Evolutionary conservation across 1,140 invertebrate species (phyloP).

Genomic region (Hyposmocoma kahamanoa): DNA sequence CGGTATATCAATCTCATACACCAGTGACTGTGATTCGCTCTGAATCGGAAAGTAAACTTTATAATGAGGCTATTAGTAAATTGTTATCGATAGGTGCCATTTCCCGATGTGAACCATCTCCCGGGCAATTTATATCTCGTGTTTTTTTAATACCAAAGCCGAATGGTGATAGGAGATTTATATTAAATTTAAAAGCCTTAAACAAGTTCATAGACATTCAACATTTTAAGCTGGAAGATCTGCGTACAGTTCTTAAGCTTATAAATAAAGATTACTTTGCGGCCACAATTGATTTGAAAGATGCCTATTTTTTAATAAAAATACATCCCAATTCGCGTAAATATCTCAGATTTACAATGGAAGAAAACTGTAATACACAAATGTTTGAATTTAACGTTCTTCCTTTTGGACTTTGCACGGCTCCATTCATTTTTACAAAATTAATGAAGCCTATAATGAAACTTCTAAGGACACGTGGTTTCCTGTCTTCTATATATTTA

Average conservation of each 20-base stretch:
- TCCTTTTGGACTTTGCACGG: not conserved
- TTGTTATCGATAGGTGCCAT: conserved; percentile 1
- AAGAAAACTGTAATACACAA: no score
- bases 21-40: not conserved
- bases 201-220: conserved; percentile 4
- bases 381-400: conserved; percentile 1
- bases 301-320: conserved; percentile 7
- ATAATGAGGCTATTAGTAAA: not conserved
- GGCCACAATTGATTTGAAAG: not conserved
- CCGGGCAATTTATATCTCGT: conserved; percentile 4
- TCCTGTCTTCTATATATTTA: not conserved
- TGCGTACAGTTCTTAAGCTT: conserved; percentile 6
- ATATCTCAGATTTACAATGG: conserved; percentile 5
- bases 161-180: conserved; percentile 5
- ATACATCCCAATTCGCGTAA: not conserved
- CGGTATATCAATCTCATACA: not conserved
- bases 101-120: not conserved
- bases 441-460: conserved; percentile 2
- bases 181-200: conserved; percentile 4
- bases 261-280: not conserved
- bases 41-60: not conserved
- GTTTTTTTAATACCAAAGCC: conserved; percentile 7
- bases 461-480: not conserved
- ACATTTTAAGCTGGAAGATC: conserved; percentile 8
- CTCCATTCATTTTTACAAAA: conserved; percentile 6